These are phyloP conservation scores for Salvelinus alpinus DNA, from an alignment of 2,113 vertebrate genomes.

Conservation along the genomic window DNA sequence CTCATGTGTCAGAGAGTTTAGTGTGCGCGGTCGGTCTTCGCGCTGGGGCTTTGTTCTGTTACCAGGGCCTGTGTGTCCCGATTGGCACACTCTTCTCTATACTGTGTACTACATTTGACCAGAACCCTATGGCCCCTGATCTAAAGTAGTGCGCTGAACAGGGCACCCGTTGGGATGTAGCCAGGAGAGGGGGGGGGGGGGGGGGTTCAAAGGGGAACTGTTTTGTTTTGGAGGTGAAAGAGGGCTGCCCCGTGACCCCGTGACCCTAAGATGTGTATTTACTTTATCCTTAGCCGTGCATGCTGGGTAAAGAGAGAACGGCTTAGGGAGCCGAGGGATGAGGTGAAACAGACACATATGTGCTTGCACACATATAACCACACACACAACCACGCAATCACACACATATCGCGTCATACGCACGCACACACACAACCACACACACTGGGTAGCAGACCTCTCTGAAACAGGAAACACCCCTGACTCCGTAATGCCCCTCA, in stretches of 20 bases:
- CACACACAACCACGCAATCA: background rate
- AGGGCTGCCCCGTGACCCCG: slow-evolving; percentile 73
- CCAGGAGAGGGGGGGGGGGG: slow-evolving; percentile 54
- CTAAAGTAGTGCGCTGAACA: too few relatives aligned
- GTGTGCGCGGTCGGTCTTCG: slow-evolving; percentile 41
- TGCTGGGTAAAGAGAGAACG: slow-evolving; percentile 73
- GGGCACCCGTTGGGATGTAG: too few relatives aligned
- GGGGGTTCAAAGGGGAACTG: slow-evolving; percentile 75
- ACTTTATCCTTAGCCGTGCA: slow-evolving; percentile 75
- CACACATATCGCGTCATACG: background rate
- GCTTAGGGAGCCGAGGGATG: slow-evolving; percentile 63
- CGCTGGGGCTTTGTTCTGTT: slow-evolving; percentile 71
- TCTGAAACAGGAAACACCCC: slow-evolving; percentile 69
- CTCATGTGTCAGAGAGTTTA: slow-evolving; percentile 66
- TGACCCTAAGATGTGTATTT: slow-evolving; percentile 80
- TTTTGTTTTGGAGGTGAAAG: slow-evolving; percentile 78
- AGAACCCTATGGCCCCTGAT: too few relatives aligned
- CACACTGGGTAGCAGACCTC: slow-evolving; percentile 52
- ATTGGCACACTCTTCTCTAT: too few relatives aligned
- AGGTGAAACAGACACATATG: slow-evolving; percentile 70
- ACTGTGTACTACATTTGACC: too few relatives aligned
- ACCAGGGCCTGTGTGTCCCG: slow-evolving; percentile 24
- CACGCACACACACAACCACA: slow-evolving; percentile 7
- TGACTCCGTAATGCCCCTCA: slow-evolving; percentile 60
- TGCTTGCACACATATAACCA: slow-evolving; percentile 53